Conservation (phyloP, 2,888 invertebrate species). For the Brachynemurus nebulosus region DNA sequence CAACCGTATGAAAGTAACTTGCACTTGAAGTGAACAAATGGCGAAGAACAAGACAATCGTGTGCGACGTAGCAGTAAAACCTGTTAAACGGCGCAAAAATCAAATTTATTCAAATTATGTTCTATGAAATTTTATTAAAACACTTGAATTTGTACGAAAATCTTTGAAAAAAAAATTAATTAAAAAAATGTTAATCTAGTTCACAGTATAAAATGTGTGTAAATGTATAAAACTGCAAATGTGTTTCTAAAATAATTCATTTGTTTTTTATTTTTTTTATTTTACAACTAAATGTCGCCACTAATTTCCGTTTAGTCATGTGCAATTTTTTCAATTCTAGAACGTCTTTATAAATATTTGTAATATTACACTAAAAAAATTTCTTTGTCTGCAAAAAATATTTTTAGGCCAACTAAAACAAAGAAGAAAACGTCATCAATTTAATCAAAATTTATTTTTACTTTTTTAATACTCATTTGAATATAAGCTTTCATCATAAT, state of each 20-base stretch:
- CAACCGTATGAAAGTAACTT: background rate
- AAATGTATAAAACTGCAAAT: slow-evolving; percentile 3
- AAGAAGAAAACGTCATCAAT: too few relatives aligned
- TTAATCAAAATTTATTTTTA: too few relatives aligned
- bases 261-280: slow-evolving; percentile 5
- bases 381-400: too few relatives aligned
- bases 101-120: slow-evolving; percentile 1
- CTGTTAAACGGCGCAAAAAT: slow-evolving; percentile 11
- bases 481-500: too few relatives aligned
- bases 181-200: slow-evolving; percentile 5
- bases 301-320: background rate
- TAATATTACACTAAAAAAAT: too few relatives aligned
- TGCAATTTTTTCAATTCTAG: too few relatives aligned
- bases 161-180: background rate
- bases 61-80: slow-evolving; percentile 9
- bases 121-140: background rate
- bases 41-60: slow-evolving; percentile 7
- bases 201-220: background rate
- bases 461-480: too few relatives aligned
- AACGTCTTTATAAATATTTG: too few relatives aligned
- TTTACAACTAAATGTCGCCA: background rate
- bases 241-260: slow-evolving; percentile 10
- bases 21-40: slow-evolving; percentile 5
- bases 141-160: slow-evolving; percentile 3
- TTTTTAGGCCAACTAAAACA: too few relatives aligned